Evolutionary conservation across 2,888 invertebrate genomes (phyloP).

Genomic region (Eupeodes latifasciatus): DNA sequence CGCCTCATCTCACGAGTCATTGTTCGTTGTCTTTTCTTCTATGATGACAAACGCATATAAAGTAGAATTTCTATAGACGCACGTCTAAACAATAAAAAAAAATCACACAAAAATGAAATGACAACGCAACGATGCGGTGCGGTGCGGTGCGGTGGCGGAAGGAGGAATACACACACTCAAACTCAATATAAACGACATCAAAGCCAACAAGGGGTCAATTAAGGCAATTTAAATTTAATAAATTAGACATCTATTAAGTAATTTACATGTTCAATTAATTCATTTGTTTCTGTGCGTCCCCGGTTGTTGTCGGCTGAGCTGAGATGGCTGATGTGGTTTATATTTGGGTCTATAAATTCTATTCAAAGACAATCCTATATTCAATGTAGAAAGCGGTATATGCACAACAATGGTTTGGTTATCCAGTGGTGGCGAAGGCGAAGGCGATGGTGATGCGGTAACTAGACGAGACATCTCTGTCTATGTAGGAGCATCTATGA

Average conservation of each 20-base stretch:
- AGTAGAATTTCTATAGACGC: not conserved
- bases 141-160: not conserved
- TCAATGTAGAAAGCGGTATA: not conserved
- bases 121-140: not conserved
- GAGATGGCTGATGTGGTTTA: constrained; percentile 3
- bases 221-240: constrained; percentile 85
- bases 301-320: not conserved
- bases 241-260: constrained; percentile 83
- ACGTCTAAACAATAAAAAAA: constrained; percentile 1
- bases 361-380: no score
- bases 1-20: constrained; percentile 20
- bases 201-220: constrained; percentile 82
- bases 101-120: not conserved
- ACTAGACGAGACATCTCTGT: constrained; percentile 20
- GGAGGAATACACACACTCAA: not conserved
- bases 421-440: not conserved
- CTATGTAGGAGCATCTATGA: not conserved
- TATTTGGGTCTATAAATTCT: not conserved
- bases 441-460: not conserved
- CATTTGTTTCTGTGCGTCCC: constrained; percentile 71
- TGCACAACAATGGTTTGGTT: not conserved
- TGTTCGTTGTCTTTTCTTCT: constrained; percentile 49
- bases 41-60: constrained; percentile 35
- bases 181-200: constrained; percentile 27
- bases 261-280: constrained; percentile 80